A percentile compares a stretch with the other conserved stretches of the same genome.
phyloP scores from a whole-genome alignment of 2,797 vertebrate species.

The Tapirus indicus region DNA sequence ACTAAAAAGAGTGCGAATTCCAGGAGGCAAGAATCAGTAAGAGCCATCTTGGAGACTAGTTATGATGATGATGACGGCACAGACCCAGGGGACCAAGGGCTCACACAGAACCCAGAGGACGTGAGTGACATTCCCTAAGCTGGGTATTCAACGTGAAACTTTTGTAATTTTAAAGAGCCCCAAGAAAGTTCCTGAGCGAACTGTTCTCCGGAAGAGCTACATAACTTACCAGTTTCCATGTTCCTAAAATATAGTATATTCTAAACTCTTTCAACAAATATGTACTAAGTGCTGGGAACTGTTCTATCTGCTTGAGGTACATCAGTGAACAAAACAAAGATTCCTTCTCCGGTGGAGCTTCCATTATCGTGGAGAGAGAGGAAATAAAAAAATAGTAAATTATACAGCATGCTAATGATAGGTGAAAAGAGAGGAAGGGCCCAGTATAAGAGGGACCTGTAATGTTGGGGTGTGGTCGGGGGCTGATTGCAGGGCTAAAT shows the following conservation, averaged over 20 bases:
- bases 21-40: neutral
- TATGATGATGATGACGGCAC: neutral
- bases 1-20: neutral
- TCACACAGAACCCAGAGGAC: neutral
- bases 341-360: neutral
- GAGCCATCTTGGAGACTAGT: neutral
- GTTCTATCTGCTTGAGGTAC: neutral
- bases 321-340: neutral
- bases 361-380: neutral
- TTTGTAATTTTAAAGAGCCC: neutral
- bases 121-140: neutral
- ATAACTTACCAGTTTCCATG: neutral
- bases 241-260: neutral
- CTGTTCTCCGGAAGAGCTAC: neutral
- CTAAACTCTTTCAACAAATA: conserved; percentile 14
- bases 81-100: neutral
- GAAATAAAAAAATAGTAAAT: neutral
- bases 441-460: neutral
- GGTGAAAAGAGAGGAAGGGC: neutral
- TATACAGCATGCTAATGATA: neutral
- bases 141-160: neutral
- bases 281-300: neutral
- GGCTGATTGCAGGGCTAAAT: neutral
- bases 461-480: neutral
- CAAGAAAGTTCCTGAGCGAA: neutral